Evolutionary conservation across 2,797 vertebrate species (phyloP).

Genomic region (Chloroceryle inda): DNA sequence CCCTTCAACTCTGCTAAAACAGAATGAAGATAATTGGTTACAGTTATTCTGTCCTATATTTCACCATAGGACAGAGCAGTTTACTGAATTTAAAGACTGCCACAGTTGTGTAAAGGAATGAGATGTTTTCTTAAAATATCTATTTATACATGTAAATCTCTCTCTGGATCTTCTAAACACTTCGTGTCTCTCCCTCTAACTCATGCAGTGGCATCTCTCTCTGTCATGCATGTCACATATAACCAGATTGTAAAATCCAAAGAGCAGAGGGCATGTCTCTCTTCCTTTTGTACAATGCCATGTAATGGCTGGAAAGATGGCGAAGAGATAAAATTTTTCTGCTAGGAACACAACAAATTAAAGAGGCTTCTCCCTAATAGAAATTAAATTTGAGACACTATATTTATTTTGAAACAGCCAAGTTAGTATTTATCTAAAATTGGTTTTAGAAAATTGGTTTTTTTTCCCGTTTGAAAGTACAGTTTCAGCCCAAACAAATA

Average conservation of each 20-base stretch:
- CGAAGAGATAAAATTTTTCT: neutral
- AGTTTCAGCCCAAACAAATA: neutral
- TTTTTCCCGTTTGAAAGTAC: neutral
- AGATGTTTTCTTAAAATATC: constrained; percentile 59
- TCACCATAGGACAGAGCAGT: neutral
- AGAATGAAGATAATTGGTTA: no score
- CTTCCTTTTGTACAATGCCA: neutral
- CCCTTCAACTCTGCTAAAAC: neutral
- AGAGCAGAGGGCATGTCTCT: constrained; percentile 25
- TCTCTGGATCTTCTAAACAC: constrained; percentile 6
- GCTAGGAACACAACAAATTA: neutral
- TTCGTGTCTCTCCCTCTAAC: constrained; percentile 18
- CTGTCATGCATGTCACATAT: constrained; percentile 18
- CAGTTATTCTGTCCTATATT: neutral
- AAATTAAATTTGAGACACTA: neutral
- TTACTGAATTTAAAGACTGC: constrained; percentile 22
- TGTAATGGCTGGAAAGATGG: neutral
- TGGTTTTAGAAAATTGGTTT: neutral
- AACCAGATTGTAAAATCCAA: constrained; percentile 18
- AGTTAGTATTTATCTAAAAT: neutral
- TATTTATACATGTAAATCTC: constrained; percentile 52
- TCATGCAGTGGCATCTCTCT: constrained; percentile 29
- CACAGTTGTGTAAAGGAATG: constrained; percentile 28
- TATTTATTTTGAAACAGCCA: neutral
- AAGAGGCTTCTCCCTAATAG: neutral